These are phyloP conservation scores for Apotomis capreana DNA, from an alignment of 2,888 invertebrate genomes.

Conservation along the genomic window DNA sequence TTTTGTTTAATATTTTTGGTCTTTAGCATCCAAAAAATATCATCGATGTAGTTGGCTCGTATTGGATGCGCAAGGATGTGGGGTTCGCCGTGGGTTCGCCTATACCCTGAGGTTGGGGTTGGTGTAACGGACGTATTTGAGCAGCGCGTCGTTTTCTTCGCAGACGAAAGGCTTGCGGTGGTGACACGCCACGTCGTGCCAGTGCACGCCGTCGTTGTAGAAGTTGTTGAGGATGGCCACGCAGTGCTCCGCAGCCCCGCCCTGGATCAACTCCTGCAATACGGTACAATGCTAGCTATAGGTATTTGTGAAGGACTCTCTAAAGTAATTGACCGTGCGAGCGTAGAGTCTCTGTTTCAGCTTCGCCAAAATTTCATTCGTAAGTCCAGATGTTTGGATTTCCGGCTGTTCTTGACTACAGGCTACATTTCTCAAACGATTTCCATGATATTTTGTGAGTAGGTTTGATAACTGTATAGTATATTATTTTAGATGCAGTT, in stretches of 20 bases:
- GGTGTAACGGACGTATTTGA: conserved; percentile 92
- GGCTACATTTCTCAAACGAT: too few species aligned
- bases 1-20: conserved; percentile 22
- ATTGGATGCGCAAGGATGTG: neutral
- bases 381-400: too few species aligned
- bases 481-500: too few species aligned
- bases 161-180: conserved; percentile 95
- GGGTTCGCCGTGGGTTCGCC: neutral
- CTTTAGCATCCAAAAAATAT: conserved; percentile 6
- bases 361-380: too few species aligned
- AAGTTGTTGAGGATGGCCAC: conserved; percentile 93
- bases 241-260: conserved; percentile 93
- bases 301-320: too few species aligned
- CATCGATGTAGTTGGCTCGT: neutral
- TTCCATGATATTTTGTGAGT: too few species aligned
- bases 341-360: too few species aligned
- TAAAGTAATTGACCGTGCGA: too few species aligned
- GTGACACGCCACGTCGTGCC: conserved; percentile 96
- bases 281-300: neutral
- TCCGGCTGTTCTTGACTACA: too few species aligned
- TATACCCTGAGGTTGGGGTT: conserved; percentile 91
- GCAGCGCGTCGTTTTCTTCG: conserved; percentile 93
- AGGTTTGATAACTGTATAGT: too few species aligned
- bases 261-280: conserved; percentile 87
- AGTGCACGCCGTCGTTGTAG: conserved; percentile 95